Evolutionary conservation across 2,888 invertebrate genomes (phyloP).

Genomic region (Cheilosia vulpina): DNA sequence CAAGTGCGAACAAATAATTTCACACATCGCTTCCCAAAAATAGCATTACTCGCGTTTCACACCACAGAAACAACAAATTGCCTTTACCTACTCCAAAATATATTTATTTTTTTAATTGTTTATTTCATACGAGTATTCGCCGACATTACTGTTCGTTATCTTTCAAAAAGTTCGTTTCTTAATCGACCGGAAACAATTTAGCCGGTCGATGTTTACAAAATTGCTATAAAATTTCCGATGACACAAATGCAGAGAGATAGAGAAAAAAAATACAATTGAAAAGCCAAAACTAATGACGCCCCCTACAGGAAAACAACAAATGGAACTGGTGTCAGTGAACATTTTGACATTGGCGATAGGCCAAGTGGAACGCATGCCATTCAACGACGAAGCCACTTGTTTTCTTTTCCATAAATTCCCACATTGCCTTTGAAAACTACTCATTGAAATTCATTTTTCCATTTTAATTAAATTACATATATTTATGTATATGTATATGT

Average conservation of each 20-base stretch:
- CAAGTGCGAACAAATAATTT: conserved; percentile 4
- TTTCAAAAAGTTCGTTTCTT: conserved; percentile 9
- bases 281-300: neutral
- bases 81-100: neutral
- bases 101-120: neutral
- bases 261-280: neutral
- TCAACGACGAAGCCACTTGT: neutral
- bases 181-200: conserved; percentile 56
- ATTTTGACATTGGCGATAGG: conserved; percentile 67
- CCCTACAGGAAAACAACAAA: conserved; percentile 1
- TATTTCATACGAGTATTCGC: neutral
- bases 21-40: conserved; percentile 1
- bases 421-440: conserved; percentile 52
- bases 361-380: conserved; percentile 68
- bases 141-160: conserved; percentile 5
- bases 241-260: neutral
- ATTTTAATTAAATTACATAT: conserved; percentile 18
- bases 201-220: conserved; percentile 36
- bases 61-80: conserved; percentile 17
- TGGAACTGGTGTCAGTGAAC: conserved; percentile 56
- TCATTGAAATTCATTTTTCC: conserved; percentile 33
- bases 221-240: conserved; percentile 4
- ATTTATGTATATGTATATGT: too few relatives aligned
- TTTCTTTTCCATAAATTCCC: conserved; percentile 4
- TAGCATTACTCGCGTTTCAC: neutral